Evolutionary conservation across 2,888 invertebrate genomes (phyloP).

Genomic region (Pollenia angustigena): DNA sequence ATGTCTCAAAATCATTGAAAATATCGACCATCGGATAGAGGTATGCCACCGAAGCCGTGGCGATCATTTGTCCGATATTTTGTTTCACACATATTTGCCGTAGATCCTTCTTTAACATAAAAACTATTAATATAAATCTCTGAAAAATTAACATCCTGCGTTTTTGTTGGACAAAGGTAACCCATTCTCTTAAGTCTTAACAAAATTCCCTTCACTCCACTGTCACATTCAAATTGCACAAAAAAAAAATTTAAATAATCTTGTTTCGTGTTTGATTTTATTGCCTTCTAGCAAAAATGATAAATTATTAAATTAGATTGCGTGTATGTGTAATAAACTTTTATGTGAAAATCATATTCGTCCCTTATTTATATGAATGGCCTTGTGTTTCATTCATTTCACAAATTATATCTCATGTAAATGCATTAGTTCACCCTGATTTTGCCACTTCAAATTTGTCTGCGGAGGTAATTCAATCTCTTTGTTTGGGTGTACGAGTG

Average conservation of each 20-base stretch:
- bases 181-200: background rate
- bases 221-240: background rate
- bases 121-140: no score
- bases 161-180: no score
- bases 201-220: background rate
- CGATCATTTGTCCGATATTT: no score
- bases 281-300: conserved; percentile 81
- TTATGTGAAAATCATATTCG: conserved; percentile 43
- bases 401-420: conserved; percentile 38
- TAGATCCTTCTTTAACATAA: no score
- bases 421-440: conserved; percentile 60
- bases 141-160: no score
- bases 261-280: conserved; percentile 77
- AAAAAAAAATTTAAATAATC: conserved; percentile 80
- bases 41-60: no score
- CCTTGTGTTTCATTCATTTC: conserved; percentile 32
- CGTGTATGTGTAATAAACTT: conserved; percentile 73
- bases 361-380: conserved; percentile 47
- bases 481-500: conserved; percentile 31
- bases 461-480: background rate
- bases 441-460: conserved; percentile 42
- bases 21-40: no score
- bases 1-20: no score
- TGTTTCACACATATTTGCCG: no score
- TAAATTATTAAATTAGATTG: conserved; percentile 83